Base-by-base conservation (phyloP, 2,888 invertebrate genomes). In the Acrocyrtus sp. region DNA sequence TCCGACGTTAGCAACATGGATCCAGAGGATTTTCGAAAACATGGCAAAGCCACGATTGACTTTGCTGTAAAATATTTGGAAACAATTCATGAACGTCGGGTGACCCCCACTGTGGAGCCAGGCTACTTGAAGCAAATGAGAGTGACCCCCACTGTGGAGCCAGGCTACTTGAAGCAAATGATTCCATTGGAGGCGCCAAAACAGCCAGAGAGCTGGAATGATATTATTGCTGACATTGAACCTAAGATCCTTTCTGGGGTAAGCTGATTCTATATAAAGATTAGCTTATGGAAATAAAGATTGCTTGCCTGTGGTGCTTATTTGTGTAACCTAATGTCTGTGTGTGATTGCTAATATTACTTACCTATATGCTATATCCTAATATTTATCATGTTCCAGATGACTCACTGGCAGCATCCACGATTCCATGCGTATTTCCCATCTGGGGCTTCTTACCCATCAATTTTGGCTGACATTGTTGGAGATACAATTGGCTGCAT, bases 371-470 rank as follows among this genome's bases (percentile, higher is more conserved):
- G n/a, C n/a, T n/a, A n/a, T n/a, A n/a, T n/a, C n/a, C n/a, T n/a
- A 12, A 22, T 34, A 39, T 68, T n/a, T 22, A 17, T 60, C 53
- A 15, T 22, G 26, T 65, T 68, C 10, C 50, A 90, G 90, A 88
- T 91, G 56, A 98, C 98, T 0, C 96, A 98, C 85, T 99, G 99
- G 99, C 98, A 98, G 84, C 98, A 98, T 87, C 98, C 98, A 0
- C 88, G 95, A 72, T 99, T 99, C 86, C 98, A 98, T 85, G 99
- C 99, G 0, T 99, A 99, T 85, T 99, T 99, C 84, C 98, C 99
- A 3, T 91, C 98, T 15, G 98, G 98, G 17, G 98, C 98, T 86
- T 96, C 93, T 0, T 99, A 91, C 85, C 98, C 98, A 1, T 97
- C 98, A 5, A 97, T 99, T 77, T 87, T 99, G 56, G 99, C 95